Evolutionary conservation across 2,888 invertebrate genomes (phyloP), one percentile per base, ranked within the genome.

Genomic region (Mythimna impura): DNA sequence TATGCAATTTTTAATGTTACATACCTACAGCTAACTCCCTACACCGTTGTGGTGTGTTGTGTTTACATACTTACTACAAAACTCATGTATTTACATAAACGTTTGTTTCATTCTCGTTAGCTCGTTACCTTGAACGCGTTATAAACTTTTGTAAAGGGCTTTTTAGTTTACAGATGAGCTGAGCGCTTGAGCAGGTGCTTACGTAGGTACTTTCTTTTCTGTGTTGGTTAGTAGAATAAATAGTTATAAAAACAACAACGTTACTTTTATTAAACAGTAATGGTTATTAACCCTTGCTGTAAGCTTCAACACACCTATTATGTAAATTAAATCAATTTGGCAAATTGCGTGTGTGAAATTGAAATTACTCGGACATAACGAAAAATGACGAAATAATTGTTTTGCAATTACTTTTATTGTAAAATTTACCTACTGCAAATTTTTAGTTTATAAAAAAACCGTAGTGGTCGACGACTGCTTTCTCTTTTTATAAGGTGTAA

Each of bases 291-390:
- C n/a, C 67, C 69, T 71, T 70, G 58, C 62, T 70, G 61, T 64
- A 61, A 64, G 62, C 65, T 70, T 55, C 17, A 58, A 71, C 43
- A 66, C 80, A 66, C 66, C 64, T 79, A 67, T 65, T 71, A 76
- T 73, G 73, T 62, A 75, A 83, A 83, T 83, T 66, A 67, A 80
- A 80, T 71, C 62, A 70, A 80, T 76, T 82, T 76, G 50, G 34
- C 36, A 40, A 83, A 83, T 70, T 67, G 64, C 71, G 55, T 70
- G 69, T 63, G 63, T 75, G 64, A 69, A 83, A 71, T 83, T 36
- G 30, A 30, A 36, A 9, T 9, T 71, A 75, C 70, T 62, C 50
- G 34, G 50, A 9, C 30, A n/a, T 20, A 71, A 55, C 40, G 22
- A 70, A 76, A 72, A 78, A 61, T 17, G 2, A 60, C 57, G 52